Conservation (phyloP, 2,888 invertebrate genomes). For the Folsomia manolachei region DNA sequence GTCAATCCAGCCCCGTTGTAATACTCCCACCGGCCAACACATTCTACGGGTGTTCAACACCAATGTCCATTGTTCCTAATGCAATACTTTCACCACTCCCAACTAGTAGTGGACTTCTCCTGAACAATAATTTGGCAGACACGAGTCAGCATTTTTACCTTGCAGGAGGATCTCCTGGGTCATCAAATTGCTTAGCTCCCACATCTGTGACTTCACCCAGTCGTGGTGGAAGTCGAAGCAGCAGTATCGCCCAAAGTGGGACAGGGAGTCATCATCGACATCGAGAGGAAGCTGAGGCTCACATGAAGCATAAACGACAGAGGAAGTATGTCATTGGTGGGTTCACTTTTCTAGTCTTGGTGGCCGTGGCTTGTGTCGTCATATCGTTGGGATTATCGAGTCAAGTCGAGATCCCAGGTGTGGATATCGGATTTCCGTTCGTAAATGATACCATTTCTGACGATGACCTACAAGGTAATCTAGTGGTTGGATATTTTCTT, state of each 20-base stretch:
- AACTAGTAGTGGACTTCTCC: not conserved
- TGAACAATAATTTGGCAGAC: not conserved
- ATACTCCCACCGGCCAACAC: not conserved
- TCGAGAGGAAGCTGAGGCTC: not conserved
- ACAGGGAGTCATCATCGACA: not conserved
- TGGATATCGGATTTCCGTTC: not conserved
- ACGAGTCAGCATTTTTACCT: not conserved
- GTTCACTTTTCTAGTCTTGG: slow-evolving; percentile 23
- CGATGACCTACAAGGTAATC: not conserved
- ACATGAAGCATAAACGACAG: not conserved
- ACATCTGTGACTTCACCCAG: no score
- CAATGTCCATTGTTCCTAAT: not conserved
- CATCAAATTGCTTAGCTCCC: not conserved
- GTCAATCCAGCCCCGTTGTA: not conserved
- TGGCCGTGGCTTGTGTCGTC: slow-evolving; percentile 22
- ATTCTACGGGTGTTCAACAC: not conserved
- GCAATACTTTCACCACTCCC: no score
- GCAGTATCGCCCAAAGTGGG: slow-evolving; percentile 11
- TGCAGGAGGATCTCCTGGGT: not conserved
- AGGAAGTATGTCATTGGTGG: slow-evolving; percentile 4
- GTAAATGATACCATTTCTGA: not conserved
- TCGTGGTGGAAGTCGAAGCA: slow-evolving; percentile 4
- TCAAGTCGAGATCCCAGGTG: not conserved
- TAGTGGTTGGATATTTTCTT: not conserved
- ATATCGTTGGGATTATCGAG: slow-evolving; percentile 17